Evolutionary conservation across 2,888 invertebrate species (phyloP).

Genomic region (Deladenus siricidicola): DNA sequence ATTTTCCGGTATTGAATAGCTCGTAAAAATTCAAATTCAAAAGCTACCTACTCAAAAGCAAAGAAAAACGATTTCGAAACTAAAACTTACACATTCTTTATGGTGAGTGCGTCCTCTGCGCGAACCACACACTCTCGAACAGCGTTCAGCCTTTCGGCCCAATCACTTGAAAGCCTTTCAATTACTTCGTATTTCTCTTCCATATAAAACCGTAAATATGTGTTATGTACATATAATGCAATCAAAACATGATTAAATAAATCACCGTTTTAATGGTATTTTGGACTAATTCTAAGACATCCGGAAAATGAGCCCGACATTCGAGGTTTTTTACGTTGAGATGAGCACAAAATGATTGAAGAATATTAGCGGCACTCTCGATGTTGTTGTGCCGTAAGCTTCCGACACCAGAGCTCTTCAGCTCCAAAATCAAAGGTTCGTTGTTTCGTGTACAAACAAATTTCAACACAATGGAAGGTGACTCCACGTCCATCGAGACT

Average conservation of each 20-base stretch:
- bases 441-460: constrained; percentile 18
- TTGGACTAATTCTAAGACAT: constrained; percentile 30
- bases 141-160: constrained; percentile 40
- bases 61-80: too few relatives aligned
- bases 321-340: constrained; percentile 27
- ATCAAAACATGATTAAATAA: neutral
- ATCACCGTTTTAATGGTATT: constrained; percentile 34
- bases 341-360: constrained; percentile 41
- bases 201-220: constrained; percentile 29
- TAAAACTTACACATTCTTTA: constrained; percentile 15
- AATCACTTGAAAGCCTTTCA: constrained; percentile 40
- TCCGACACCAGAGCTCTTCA: neutral
- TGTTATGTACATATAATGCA: neutral
- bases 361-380: constrained; percentile 37
- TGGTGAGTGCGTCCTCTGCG: constrained; percentile 43
- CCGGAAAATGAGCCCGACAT: constrained; percentile 37
- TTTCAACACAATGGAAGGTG: constrained; percentile 2
- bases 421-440: constrained; percentile 5
- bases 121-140: constrained; percentile 46
- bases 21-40: neutral
- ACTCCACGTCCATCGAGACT: neutral
- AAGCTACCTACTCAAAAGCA: too few relatives aligned
- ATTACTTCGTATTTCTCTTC: constrained; percentile 41
- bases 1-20: too few relatives aligned
- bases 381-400: constrained; percentile 33